Conservation (phyloP, 2,888 invertebrate species). For the Timema podura region DNA sequence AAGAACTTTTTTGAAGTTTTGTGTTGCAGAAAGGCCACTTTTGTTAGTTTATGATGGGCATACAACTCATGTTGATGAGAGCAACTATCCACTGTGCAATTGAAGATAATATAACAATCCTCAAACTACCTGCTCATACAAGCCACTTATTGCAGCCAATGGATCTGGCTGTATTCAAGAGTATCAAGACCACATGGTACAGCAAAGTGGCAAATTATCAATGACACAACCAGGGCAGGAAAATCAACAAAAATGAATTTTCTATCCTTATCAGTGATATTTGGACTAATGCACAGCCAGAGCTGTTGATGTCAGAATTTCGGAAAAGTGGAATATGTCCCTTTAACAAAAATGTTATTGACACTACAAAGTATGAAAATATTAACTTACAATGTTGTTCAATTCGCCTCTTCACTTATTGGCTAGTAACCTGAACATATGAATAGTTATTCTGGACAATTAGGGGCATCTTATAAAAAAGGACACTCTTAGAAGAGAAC, state of each 20-base stretch:
- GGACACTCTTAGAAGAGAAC: no score
- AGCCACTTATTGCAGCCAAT: conserved; percentile 37
- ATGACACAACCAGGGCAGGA: not conserved
- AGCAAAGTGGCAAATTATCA: not conserved
- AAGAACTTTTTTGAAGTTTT: conserved; percentile 31
- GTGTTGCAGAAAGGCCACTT: conserved; percentile 28
- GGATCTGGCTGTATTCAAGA: conserved; percentile 35
- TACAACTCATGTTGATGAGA: conserved; percentile 28
- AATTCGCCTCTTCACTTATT: no score
- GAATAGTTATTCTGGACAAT: no score
- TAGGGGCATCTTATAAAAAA: no score
- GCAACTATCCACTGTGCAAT: conserved; percentile 30
- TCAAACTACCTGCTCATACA: conserved; percentile 36
- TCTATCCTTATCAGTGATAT: not conserved
- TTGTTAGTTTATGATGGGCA: conserved; percentile 33
- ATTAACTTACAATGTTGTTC: no score
- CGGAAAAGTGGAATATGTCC: not conserved
- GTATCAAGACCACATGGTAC: not conserved
- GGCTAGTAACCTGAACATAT: no score
- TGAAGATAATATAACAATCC: conserved; percentile 33
- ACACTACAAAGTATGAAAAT: no score
- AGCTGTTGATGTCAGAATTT: not conserved
- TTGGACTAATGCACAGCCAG: not conserved
- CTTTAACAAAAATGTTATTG: no score
- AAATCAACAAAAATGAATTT: not conserved